Evolutionary conservation across 2,797 vertebrate species (phyloP), one percentile per base, ranked within the genome.

Genomic region (Myripristis jacobus): DNA sequence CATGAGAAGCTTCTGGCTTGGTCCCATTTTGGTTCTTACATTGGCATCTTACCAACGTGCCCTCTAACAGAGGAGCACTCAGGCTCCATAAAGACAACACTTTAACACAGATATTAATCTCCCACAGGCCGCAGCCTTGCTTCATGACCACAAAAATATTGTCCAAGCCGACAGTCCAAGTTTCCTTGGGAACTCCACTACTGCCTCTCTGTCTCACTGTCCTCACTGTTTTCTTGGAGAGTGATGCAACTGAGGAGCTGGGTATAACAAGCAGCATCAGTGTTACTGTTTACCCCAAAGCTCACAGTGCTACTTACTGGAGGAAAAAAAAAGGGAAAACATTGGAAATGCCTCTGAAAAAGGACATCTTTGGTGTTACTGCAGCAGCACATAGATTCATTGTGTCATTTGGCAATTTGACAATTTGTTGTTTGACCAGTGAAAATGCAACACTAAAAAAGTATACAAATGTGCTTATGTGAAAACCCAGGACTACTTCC

Each of bases 51-150:
- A 76, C 44, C 52, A 70, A 61, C 41, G 73, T 60, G 52, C 72
- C 70, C 52, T 79, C 70, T 44, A 60, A 34, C 65, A 59, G 55
- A 64, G 59, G 19, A 54, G 52, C 69, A 52, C 51, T 81, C 64
- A 60, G 63, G 74, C 62, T 44, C 72, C 59, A 66, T 82, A 54
- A 78, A 53, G 48, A 34, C 73, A 65, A 81, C 57, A 18, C 51
- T 72, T 82, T 81, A 74, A 70, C 47, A 27, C 57, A 22, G 77
- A 71, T 75, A 75, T 83, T 68, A 80, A 85, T 84, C 84, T 79
- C 67, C 61, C 73, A 65, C 55, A 57, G 70, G 61, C 34, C 58
- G 9, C 50, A 69, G 80, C 70, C 62, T 73, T 54, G 53, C 53
- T 73, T 73, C 73, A 70, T 60, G 67, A 63, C 48, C 36, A 6